Evolutionary conservation across 2,113 vertebrate genomes (phyloP).

Genomic region (Salvelinus fontinalis): DNA sequence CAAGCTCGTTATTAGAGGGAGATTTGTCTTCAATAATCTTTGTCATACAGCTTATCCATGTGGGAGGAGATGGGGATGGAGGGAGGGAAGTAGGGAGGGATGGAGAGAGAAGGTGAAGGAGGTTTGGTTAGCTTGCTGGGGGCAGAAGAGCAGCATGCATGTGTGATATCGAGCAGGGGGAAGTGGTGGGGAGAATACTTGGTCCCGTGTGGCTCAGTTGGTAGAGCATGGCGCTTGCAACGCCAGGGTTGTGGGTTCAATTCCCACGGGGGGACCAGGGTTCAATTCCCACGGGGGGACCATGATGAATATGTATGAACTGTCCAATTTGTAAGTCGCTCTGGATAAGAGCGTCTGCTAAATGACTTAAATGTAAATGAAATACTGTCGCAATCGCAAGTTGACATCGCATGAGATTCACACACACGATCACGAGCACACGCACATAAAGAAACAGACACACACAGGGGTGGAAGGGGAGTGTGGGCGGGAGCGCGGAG

Average conservation of each 20-base stretch:
- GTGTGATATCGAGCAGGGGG: not conserved
- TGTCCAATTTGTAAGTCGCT: too few species aligned
- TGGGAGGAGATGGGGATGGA: not conserved
- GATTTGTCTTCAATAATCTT: slow-evolving; percentile 22
- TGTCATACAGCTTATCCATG: slow-evolving; percentile 23
- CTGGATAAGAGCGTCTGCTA: too few species aligned
- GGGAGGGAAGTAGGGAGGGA: not conserved
- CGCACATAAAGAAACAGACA: not conserved
- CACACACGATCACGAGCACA: not conserved
- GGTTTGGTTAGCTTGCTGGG: not conserved
- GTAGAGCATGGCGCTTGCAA: too few species aligned
- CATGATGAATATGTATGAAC: too few species aligned
- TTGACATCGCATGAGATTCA: not conserved
- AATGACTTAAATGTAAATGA: too few species aligned
- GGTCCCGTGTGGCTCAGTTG: too few species aligned
- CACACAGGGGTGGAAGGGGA: too few species aligned
- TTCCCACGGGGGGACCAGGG: too few species aligned
- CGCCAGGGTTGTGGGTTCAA: too few species aligned
- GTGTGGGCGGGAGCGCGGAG: too few species aligned
- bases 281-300: too few species aligned
- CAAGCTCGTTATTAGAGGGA: slow-evolving; percentile 14
- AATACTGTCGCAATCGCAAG: not conserved
- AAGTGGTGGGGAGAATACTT: not conserved
- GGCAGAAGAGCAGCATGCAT: not conserved
- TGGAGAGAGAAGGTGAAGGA: not conserved